Conservation (phyloP, 2,888 invertebrate genomes). For the Onchidella celtica region DNA sequence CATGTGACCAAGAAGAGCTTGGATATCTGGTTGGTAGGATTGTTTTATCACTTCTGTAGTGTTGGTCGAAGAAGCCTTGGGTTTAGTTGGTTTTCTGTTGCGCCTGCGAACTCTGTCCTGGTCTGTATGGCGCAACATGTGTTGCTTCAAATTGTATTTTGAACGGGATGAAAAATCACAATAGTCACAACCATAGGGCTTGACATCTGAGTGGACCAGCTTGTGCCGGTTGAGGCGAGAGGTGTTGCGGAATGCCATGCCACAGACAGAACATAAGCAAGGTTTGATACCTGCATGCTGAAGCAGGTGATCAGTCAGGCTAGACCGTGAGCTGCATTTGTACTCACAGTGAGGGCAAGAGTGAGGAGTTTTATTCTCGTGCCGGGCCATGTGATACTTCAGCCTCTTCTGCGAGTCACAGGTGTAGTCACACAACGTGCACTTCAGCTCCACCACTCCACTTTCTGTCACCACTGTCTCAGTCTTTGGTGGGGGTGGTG, state of each 20-base stretch:
- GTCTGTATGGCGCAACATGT: constrained; percentile 35
- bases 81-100: not conserved
- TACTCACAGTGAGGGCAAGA: constrained; percentile 42
- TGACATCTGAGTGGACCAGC: constrained; percentile 40
- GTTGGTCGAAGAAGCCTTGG: not conserved
- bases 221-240: constrained; percentile 50
- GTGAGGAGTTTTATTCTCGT: constrained; percentile 39
- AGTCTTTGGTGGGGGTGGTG: not conserved
- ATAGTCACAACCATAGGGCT: constrained; percentile 34
- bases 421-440: constrained; percentile 26
- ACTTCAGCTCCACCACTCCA: constrained; percentile 1
- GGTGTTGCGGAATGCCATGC: constrained; percentile 45
- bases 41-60: constrained; percentile 12
- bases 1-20: not conserved
- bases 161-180: constrained; percentile 38
- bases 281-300: constrained; percentile 53
- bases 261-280: constrained; percentile 43
- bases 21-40: not conserved
- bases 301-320: constrained; percentile 47
- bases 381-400: constrained; percentile 43
- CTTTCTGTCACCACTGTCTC: not conserved
- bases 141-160: constrained; percentile 35
- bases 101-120: constrained; percentile 17
- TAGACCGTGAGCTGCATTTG: constrained; percentile 41
- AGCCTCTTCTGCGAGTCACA: constrained; percentile 38